phyloP scores from a whole-genome alignment of 2,888 invertebrate species.

The Eulithis testata region DNA sequence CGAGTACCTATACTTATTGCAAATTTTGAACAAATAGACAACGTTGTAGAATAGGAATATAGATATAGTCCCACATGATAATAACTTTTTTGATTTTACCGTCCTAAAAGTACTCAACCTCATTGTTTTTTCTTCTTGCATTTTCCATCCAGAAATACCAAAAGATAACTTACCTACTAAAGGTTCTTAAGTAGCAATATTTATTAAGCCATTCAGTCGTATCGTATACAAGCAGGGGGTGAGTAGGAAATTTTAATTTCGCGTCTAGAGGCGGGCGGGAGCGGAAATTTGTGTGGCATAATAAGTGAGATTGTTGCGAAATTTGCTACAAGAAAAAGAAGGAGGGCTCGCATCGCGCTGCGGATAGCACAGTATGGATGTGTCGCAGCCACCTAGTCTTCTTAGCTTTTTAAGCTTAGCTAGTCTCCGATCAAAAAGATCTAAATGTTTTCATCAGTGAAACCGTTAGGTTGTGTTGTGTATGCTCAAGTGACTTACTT shows the following conservation, averaged over 20 bases:
- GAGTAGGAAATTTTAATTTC: slow-evolving; percentile 84
- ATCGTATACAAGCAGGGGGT: slow-evolving; percentile 72
- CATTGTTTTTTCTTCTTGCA: slow-evolving; percentile 1
- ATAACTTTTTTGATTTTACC: neutral
- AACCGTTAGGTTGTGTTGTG: no score
- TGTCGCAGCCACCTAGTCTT: neutral
- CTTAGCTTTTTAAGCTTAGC: no score
- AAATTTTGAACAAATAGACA: no score
- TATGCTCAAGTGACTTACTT: no score
- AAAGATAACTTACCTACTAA: slow-evolving; percentile 57
- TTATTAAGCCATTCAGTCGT: slow-evolving; percentile 79
- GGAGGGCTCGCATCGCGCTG: slow-evolving; percentile 73
- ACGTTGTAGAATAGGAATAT: no score
- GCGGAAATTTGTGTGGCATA: slow-evolving; percentile 85
- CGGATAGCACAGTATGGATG: slow-evolving; percentile 54
- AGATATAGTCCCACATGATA: no score
- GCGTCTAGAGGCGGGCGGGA: slow-evolving; percentile 78
- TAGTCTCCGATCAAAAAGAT: no score
- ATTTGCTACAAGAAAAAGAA: slow-evolving; percentile 85
- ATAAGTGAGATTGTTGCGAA: slow-evolving; percentile 85
- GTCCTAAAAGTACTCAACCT: neutral
- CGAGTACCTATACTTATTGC: no score
- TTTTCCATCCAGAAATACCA: slow-evolving; percentile 25
- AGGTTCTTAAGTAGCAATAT: slow-evolving; percentile 73
- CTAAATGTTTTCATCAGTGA: no score